phyloP scores from a whole-genome alignment of 2,888 invertebrate species.

The Dendrolimus houi region DNA sequence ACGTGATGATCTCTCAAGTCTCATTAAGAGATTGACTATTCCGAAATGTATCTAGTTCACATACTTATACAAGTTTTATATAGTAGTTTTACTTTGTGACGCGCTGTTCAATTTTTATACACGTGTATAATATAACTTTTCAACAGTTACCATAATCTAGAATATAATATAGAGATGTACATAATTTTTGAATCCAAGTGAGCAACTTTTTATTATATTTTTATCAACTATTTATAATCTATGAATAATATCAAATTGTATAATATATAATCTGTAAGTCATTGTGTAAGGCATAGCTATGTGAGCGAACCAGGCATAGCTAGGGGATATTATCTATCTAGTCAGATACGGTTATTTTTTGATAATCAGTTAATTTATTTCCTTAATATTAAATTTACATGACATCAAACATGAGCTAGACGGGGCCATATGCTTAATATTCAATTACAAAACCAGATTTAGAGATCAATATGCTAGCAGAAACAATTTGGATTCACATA shows the following conservation, averaged over 20 bases:
- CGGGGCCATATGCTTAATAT: neutral
- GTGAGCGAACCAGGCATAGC: constrained; percentile 32
- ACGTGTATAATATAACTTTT: constrained; percentile 11
- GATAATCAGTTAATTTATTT: constrained; percentile 38
- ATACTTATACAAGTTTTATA: constrained; percentile 7
- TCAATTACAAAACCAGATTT: neutral
- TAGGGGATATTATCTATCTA: constrained; percentile 24
- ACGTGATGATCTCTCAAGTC: too few species aligned
- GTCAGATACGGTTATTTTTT: constrained; percentile 29
- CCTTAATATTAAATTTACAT: constrained; percentile 17
- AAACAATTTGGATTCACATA: constrained; percentile 26
- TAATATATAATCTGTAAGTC: constrained; percentile 26
- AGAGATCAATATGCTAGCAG: constrained; percentile 8
- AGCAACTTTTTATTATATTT: constrained; percentile 34
- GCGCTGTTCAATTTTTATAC: constrained; percentile 8
- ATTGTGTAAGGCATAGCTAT: constrained; percentile 38
- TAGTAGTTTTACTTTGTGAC: constrained; percentile 24
- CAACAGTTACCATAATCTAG: constrained; percentile 21
- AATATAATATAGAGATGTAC: constrained; percentile 30
- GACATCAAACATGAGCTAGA: constrained; percentile 24
- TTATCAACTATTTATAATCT: constrained; percentile 10
- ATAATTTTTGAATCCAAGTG: constrained; percentile 35
- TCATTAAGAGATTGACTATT: too few species aligned
- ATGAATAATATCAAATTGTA: constrained; percentile 15
- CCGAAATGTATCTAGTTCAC: too few species aligned